Conservation (phyloP, 2,797 vertebrate species). For the Molothrus aeneus region DNA sequence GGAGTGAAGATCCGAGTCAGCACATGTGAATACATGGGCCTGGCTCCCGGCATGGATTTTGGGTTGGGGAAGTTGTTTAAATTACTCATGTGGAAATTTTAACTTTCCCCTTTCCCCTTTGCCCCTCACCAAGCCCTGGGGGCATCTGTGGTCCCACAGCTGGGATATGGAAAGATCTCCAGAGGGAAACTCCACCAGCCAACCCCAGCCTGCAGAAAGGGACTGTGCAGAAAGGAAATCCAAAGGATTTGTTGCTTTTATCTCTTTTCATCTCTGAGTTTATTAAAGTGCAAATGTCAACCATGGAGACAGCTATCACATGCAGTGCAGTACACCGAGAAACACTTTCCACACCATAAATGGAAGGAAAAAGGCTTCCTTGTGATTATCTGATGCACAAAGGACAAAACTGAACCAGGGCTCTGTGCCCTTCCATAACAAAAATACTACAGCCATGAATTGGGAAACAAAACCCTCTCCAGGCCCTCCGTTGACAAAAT, state of each 20-base stretch:
- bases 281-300: constrained; percentile 71
- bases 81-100: neutral
- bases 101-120: neutral
- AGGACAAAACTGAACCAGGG: constrained; percentile 69
- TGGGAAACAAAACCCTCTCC: neutral
- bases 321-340: constrained; percentile 43
- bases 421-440: neutral
- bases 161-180: neutral
- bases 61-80: neutral
- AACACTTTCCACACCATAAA: constrained; percentile 50
- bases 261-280: constrained; percentile 56
- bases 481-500: neutral
- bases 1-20: neutral
- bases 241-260: constrained; percentile 8
- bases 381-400: constrained; percentile 47
- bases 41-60: neutral
- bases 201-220: neutral
- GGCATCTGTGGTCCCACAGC: accelerated
- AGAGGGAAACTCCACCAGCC: neutral
- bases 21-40: neutral
- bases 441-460: neutral
- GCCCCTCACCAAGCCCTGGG: neutral
- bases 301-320: constrained; percentile 59
- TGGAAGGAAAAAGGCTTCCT: constrained; percentile 43
- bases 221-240: neutral